Evolutionary conservation across 2,888 invertebrate genomes (phyloP).

Genomic region (Gnatocerus cornutus): DNA sequence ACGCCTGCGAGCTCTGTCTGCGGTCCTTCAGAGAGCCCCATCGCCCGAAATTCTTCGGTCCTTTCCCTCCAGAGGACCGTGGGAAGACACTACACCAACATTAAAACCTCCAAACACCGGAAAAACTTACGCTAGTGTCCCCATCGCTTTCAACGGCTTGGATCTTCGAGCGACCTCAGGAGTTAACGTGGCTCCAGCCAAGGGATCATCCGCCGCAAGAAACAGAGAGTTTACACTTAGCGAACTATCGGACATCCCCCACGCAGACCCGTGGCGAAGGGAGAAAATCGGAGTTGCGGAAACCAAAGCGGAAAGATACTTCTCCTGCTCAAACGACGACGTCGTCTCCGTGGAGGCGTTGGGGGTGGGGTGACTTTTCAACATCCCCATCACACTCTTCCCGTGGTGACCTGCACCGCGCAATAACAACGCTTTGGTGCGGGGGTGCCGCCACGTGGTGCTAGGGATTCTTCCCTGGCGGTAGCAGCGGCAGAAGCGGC

Average conservation of each 20-base stretch:
- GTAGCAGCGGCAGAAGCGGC: slow-evolving; percentile 90
- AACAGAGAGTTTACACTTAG: slow-evolving; percentile 89
- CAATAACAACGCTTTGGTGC: slow-evolving; percentile 87
- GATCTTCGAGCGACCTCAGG: slow-evolving; percentile 79
- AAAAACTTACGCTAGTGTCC: slow-evolving; percentile 79
- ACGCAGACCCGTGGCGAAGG: slow-evolving; percentile 73
- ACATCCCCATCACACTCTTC: slow-evolving; percentile 91
- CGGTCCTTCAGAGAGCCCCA: slow-evolving; percentile 88
- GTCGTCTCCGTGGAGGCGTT: slow-evolving; percentile 83
- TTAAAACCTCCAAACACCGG: slow-evolving; percentile 18
- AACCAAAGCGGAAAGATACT: slow-evolving; percentile 85
- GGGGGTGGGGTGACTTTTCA: slow-evolving; percentile 81
- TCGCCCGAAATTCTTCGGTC: slow-evolving; percentile 79
- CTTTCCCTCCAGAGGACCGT: slow-evolving; percentile 77
- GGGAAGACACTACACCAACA: slow-evolving; percentile 67
- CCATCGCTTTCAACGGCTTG: slow-evolving; percentile 85
- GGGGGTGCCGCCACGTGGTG: slow-evolving; percentile 93
- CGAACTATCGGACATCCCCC: slow-evolving; percentile 88
- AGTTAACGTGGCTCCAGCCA: slow-evolving; percentile 73
- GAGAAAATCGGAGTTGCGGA: slow-evolving; percentile 78
- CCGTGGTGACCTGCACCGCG: slow-evolving; percentile 85
- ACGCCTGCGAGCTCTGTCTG: slow-evolving; percentile 78
- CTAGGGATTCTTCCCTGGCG: slow-evolving; percentile 91
- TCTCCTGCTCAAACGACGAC: slow-evolving; percentile 88
- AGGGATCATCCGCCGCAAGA: slow-evolving; percentile 81